Percentiles rank a stretch among this genome's conserved stretches.
These are phyloP conservation scores for Ceratotherium simum DNA, from an alignment of 2,113 vertebrate species.

Conservation along the genomic window DNA sequence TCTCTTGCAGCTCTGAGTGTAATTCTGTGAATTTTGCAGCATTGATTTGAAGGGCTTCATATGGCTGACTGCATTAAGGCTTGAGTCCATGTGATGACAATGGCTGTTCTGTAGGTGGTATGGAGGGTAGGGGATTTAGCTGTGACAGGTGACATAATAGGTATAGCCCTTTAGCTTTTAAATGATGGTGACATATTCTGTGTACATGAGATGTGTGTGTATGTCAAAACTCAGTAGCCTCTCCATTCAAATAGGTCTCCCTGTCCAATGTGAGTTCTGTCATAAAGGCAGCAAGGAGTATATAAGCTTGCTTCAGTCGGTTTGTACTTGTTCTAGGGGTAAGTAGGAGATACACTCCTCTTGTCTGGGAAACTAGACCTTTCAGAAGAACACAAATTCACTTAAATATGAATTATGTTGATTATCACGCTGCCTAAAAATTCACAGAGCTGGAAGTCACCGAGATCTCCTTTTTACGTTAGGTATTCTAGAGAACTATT, in stretches of 20 bases:
- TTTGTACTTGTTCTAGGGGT: not conserved
- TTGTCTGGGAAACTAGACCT: not conserved
- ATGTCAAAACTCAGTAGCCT: not conserved
- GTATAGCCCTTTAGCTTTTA: slow-evolving; percentile 1
- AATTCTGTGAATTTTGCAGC: slow-evolving; percentile 39
- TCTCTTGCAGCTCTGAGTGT: not conserved
- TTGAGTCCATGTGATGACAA: not conserved
- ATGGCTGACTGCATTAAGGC: not conserved
- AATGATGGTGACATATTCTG: not conserved
- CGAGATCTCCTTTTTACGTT: slow-evolving; percentile 49
- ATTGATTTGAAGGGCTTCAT: slow-evolving; percentile 20
- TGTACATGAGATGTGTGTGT: not conserved
- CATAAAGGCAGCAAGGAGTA: not conserved
- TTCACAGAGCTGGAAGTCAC: slow-evolving; percentile 40
- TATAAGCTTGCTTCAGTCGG: not conserved
- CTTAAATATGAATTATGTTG: slow-evolving; percentile 63
- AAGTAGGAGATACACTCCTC: not conserved
- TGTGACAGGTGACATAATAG: not conserved
- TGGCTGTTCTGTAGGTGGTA: not conserved
- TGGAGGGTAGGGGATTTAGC: slow-evolving; percentile 25
- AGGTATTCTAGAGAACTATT: slow-evolving; percentile 59
- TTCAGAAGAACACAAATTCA: not conserved
- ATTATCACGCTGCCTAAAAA: slow-evolving; percentile 64
- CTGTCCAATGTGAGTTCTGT: not conserved
- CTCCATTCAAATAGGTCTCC: slow-evolving; percentile 28